Evolutionary conservation across 1,140 invertebrate genomes (phyloP), one percentile per base, ranked within the genome.

Genomic region (Neodiprion fabricii): DNA sequence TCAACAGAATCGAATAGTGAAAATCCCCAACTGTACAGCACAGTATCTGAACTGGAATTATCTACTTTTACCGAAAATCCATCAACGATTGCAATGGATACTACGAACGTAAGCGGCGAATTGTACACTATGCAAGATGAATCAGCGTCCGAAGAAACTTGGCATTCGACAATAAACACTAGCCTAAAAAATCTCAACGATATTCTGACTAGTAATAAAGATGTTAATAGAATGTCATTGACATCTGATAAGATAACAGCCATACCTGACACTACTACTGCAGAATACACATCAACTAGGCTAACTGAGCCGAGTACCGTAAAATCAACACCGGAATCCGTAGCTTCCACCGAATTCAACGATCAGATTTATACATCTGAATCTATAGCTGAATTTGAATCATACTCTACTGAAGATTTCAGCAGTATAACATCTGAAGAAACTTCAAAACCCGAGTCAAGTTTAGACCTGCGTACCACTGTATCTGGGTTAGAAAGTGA

Each of bases 201-300:
- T n/a, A 53, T 53, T n/a, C n/a, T 53, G n/a, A 14, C 50, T 53
- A 11, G 10, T n/a, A 53, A 53, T 71, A 69, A 71, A 75, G 12
- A 75, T 53, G 28, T 74, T 66, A 14, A 66, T 71, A 17, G 71
- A 75, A 48, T 67, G 49, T 17, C n/a, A 71, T 28, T 67, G 28
- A 11, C 1, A 53, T n/a, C 17, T 11, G 50, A 11, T 53, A 1
- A 21, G 17, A 21, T 21, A 21, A 21, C 17, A 21, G 17, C 17
- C 17, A 21, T 21, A 21, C 17, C 17, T 21, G 17, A 53, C 50
- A 53, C 50, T 11, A 14, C 50, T 53, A 11, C 50, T 53, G n/a
- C 50, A 14, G 2, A 53, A 53, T 21, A 21, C 17, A 21, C 17
- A 1, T 2, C 50, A 53, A 11, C n/a, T 10, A 53, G 50, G 50